These are phyloP conservation scores for Girardia tigrina DNA, from an alignment of 2,888 invertebrate species.

Conservation along the genomic window DNA sequence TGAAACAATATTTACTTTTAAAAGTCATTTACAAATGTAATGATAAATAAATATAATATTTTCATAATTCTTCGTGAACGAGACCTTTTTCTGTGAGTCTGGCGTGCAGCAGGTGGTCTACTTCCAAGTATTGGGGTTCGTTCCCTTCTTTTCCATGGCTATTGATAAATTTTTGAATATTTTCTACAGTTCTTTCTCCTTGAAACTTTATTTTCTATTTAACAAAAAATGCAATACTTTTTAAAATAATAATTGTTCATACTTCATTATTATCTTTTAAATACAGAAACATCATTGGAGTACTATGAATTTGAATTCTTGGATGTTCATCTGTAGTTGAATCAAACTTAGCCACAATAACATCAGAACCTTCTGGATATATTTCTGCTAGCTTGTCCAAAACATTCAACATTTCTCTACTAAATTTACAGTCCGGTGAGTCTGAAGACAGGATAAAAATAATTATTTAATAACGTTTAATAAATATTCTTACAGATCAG, in stretches of 20 bases:
- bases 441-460: background rate
- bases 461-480: background rate
- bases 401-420: conserved; percentile 3
- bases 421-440: background rate
- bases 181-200: background rate
- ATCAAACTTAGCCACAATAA: background rate
- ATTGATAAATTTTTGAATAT: background rate
- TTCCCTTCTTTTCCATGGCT: background rate
- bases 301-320: background rate
- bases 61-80: background rate
- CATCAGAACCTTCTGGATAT: background rate
- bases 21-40: too few species aligned
- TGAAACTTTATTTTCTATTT: background rate
- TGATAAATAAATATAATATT: background rate
- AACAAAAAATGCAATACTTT: background rate
- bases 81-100: background rate
- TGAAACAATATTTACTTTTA: too few species aligned
- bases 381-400: background rate
- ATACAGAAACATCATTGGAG: background rate
- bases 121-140: background rate
- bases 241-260: background rate
- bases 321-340: background rate
- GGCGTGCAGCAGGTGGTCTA: background rate
- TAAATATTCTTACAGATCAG: background rate
- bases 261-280: background rate